These are phyloP conservation scores for Hemicentrotus pulcherrimus DNA, from an alignment of 35 echinoderm and acorn worm species.

Conservation along the genomic window DNA sequence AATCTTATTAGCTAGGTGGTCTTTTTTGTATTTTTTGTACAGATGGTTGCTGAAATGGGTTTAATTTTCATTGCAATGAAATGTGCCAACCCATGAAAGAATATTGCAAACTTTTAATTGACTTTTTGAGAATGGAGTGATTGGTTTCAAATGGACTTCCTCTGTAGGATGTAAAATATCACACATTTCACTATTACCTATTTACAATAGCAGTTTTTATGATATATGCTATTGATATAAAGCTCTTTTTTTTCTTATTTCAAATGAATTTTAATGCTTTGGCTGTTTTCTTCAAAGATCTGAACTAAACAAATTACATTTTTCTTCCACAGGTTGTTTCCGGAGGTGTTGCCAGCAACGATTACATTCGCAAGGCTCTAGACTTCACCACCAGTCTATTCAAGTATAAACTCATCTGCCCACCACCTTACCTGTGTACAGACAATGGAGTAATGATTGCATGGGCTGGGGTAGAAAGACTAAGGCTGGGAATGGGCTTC, in stretches of 20 bases:
- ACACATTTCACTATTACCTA: no score
- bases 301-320: neutral
- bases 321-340: constrained; percentile 82
- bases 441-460: constrained; percentile 99
- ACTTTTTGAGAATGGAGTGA: no score
- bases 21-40: neutral
- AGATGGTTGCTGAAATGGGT: no score
- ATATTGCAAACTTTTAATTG: no score
- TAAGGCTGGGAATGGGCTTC: constrained; percentile 80
- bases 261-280: neutral
- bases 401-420: constrained; percentile 81
- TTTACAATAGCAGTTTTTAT: neutral
- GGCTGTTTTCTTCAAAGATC: neutral
- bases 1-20: no score
- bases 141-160: no score
- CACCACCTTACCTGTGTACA: constrained; percentile 83
- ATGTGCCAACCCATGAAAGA: neutral
- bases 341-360: constrained; percentile 94
- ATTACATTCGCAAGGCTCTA: constrained; percentile 82
- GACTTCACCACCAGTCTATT: constrained; percentile 54
- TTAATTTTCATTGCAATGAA: neutral
- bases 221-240: neutral
- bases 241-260: neutral
- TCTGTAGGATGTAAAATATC: no score
- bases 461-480: constrained; percentile 95